Percentiles rank a stretch among this genome's conserved stretches.
phyloP scores from a whole-genome alignment of 2,113 vertebrate species.

The Physeter macrocephalus region DNA sequence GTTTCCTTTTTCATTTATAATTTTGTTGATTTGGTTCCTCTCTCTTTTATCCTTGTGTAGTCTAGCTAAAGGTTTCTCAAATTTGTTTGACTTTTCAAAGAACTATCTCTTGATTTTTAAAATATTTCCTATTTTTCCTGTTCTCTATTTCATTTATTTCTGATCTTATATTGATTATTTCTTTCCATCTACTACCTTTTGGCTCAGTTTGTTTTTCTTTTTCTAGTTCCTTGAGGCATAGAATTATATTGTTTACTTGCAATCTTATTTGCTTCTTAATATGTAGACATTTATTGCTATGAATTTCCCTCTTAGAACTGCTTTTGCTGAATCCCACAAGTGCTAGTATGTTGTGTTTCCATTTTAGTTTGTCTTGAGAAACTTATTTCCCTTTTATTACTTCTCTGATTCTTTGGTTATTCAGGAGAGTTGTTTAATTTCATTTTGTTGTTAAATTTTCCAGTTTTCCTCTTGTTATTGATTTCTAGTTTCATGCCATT shows the following conservation, averaged over 20 bases:
- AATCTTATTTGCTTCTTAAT: not conserved
- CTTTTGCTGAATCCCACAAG: not conserved
- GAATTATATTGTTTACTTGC: not conserved
- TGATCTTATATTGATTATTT: not conserved
- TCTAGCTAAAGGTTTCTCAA: not conserved
- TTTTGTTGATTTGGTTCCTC: not conserved
- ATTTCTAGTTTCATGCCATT: not conserved
- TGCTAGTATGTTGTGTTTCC: not conserved
- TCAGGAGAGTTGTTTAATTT: not conserved
- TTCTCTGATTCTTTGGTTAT: not conserved
- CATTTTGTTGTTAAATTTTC: not conserved
- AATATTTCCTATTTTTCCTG: not conserved
- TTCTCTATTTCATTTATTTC: not conserved
- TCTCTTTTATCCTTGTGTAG: not conserved
- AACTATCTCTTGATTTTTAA: not conserved
- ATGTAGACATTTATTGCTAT: not conserved
- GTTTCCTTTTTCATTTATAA: not conserved
- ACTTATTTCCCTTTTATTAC: not conserved
- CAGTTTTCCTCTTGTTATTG: not conserved
- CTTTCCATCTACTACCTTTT: not conserved
- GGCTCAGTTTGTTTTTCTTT: not conserved
- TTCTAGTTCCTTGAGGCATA: not conserved
- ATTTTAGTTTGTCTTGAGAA: not conserved
- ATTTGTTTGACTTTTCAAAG: not conserved
- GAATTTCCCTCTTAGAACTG: not conserved